These are phyloP conservation scores for Platygyra sinensis DNA, from an alignment of 64 coral and sea anemone species.

Conservation along the genomic window DNA sequence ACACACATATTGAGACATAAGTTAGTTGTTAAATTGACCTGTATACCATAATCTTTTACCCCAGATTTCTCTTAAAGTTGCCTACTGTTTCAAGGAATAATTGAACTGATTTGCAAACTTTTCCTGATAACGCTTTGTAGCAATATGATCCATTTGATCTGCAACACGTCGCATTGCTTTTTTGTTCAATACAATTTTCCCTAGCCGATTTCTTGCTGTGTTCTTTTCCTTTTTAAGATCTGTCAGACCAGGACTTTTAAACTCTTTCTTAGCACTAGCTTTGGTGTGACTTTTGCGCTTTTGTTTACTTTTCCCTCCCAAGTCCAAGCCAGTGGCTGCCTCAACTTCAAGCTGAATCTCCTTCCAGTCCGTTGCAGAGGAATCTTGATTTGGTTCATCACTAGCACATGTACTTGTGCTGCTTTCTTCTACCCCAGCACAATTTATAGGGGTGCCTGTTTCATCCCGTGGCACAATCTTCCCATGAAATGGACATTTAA, in stretches of 20 bases:
- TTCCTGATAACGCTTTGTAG: slow-evolving; percentile 57
- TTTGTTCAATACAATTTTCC: slow-evolving; percentile 79
- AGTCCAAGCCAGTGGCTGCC: slow-evolving; percentile 87
- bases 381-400: not conserved
- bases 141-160: slow-evolving; percentile 76
- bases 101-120: slow-evolving; percentile 96
- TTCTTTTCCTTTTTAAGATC: slow-evolving; percentile 83
- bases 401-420: not conserved
- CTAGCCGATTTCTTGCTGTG: slow-evolving; percentile 76
- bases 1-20: too few relatives aligned
- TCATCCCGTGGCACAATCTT: slow-evolving; percentile 89
- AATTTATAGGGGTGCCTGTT: slow-evolving; percentile 57
- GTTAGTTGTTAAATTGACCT: too few relatives aligned
- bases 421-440: not conserved
- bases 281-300: slow-evolving; percentile 15
- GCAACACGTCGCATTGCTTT: slow-evolving; percentile 75
- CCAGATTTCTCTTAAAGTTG: too few relatives aligned
- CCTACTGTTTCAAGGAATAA: slow-evolving; percentile 77
- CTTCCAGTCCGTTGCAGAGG: slow-evolving; percentile 47
- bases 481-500: slow-evolving; percentile 97
- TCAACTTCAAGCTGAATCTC: slow-evolving; percentile 88
- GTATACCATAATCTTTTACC: too few relatives aligned
- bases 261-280: slow-evolving; percentile 59
- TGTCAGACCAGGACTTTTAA: slow-evolving; percentile 83
- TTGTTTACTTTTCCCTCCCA: slow-evolving; percentile 56